Conservation (phyloP, 2,797 vertebrate genomes). For the Anabacerthia variegaticeps region DNA sequence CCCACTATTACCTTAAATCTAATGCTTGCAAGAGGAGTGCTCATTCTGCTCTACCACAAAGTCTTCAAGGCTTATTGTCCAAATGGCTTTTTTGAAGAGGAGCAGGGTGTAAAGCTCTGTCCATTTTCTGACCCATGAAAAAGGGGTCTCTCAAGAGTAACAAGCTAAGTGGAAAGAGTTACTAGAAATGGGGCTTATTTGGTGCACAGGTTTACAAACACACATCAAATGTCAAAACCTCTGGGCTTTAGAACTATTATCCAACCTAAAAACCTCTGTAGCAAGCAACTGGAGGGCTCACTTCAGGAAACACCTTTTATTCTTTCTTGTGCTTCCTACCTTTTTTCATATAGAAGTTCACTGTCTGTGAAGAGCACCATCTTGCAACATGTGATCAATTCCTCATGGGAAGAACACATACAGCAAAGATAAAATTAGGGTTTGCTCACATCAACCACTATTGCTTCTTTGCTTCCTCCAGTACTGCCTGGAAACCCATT, state of each 20-base stretch:
- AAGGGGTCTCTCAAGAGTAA: neutral
- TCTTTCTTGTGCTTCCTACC: neutral
- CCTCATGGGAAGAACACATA: neutral
- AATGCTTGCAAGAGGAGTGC: neutral
- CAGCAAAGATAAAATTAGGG: constrained; percentile 26
- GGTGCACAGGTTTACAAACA: neutral
- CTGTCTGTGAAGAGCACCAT: neutral
- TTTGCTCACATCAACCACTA: constrained; percentile 6
- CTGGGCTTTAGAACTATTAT: neutral
- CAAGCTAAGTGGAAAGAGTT: neutral
- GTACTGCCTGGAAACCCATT: constrained; percentile 39
- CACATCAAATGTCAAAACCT: neutral
- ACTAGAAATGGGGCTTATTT: neutral
- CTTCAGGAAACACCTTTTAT: neutral
- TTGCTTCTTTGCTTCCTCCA: constrained; percentile 41
- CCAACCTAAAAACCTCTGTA: neutral
- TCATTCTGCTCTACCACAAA: neutral
- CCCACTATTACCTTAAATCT: neutral
- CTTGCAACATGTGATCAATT: neutral
- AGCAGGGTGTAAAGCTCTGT: neutral
- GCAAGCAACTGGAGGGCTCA: neutral
- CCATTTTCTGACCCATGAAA: neutral
- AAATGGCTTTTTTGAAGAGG: neutral
- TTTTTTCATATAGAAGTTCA: neutral
- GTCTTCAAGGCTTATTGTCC: neutral